Evolutionary conservation across 2,888 invertebrate species (phyloP), one percentile per base, ranked within the genome.

Genomic region (Pristionchus japonicus): DNA sequence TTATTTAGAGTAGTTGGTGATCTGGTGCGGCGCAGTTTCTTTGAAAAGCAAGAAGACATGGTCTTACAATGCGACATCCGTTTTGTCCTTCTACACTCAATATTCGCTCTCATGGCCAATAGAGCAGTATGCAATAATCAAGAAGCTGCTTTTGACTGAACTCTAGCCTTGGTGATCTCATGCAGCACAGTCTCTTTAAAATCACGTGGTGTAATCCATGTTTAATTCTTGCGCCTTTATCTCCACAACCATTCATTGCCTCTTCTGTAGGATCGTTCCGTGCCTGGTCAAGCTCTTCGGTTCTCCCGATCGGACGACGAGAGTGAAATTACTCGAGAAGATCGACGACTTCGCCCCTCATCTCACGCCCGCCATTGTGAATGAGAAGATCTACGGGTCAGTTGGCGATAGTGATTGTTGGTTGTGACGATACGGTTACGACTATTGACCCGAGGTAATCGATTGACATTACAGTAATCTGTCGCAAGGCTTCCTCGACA

Each of bases 271-370:
- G 40, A 93, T 99, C 93, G 98, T 99, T 85, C 99, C 99, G 1
- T 98, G 98, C 95, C 97, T 99, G 40, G 97, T 99, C 13, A 99
- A 99, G 95, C 95, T 99, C 89, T 99, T 99, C 95, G 97, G 97
- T 0, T 98, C 98, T 1, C 97, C 98, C 91, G 99, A 99, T 95
- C 96, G 99, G 93, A 97, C 98, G 1, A 99, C 99, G 0, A 96
- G 99, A 91, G 97, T 98, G 1, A 96, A 98, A 91, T 96, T 99
- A 80, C 95, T 99, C 90, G 98, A 98, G 94, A 98, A 98, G 86
- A 93, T 99, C 88, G 98, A 98, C 94, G 96, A 97, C 94, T 98
- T 98, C 94, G 95, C 95, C 89, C 96, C 96, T 88, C 96, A 96
- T 93, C 94, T 96, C 31, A 96, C 96, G 95, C 94, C 95, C 1